Base-by-base conservation (phyloP, 1,140 invertebrate genomes). In the Atta cephalotes region DNA sequence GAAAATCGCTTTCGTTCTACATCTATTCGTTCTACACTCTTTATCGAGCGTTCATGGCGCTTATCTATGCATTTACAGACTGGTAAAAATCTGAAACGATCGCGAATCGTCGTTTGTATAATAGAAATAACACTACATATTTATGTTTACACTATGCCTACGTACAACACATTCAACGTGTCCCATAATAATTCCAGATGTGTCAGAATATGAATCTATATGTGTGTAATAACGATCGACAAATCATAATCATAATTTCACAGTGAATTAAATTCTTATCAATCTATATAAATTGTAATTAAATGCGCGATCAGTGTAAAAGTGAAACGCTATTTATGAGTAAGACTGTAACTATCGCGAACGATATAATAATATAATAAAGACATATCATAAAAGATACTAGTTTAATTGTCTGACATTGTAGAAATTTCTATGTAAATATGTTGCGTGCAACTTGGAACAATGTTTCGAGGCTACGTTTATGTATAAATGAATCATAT, bases 371-470 rank as follows among this genome's bases (percentile, higher is more conserved):
- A 94, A 92, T 93, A 92, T 92, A 94, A 94, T 89, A 91, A 94
- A 95, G 92, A 95, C 95, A 95, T 95, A 95, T 95, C 94, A 95
- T 94, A 94, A 92, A 81, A 45, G 65, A 85, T 93, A 95, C 94
- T 94, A 95, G 93, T 94, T 93, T 92, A 95, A 95, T 94, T 93
- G 93, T 94, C 94, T 93, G 93, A 95, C 91, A 93, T 92, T 93
- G 94, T 95, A 95, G 94, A 94, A 93, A 93, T 94, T 94, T 93
- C 88, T 93, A 93, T 93, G 91, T 89, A 90, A 92, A 92, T 92
- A 93, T 92, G 91, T 92, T 93, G 93, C 93, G 93, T 92, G 94
- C 93, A 94, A 95, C 91, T 93, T 94, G 91, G 91, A 92, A 87
- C 72, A 70, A 89, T 76, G 66, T 90, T 84, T 51, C 65, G n/a